Percentiles rank a stretch among this genome's conserved stretches.
Conservation (phyloP, 2,888 invertebrate species). For the Drosophila maculinotata region DNA sequence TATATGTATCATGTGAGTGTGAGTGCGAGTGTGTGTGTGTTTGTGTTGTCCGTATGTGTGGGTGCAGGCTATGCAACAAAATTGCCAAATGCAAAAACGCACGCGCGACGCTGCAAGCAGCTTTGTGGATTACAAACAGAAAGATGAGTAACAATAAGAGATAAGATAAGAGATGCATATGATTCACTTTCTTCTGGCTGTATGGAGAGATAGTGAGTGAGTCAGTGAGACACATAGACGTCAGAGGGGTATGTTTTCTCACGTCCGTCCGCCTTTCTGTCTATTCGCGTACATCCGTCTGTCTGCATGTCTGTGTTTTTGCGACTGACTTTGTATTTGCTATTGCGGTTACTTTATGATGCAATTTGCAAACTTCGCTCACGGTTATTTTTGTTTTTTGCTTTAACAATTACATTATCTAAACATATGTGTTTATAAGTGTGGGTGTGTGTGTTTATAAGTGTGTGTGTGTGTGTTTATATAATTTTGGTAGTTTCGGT, state of each 20-base stretch:
- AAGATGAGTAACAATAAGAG: constrained; percentile 15
- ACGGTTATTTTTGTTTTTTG: constrained; percentile 31
- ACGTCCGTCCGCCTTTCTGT: too few species aligned
- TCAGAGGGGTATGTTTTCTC: neutral
- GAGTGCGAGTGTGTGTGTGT: neutral
- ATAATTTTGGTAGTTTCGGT: constrained; percentile 38
- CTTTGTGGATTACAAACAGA: neutral
- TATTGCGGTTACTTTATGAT: constrained; percentile 30
- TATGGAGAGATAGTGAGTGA: constrained; percentile 12
- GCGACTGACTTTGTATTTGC: constrained; percentile 16
- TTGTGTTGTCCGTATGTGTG: too few species aligned
- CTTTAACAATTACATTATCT: constrained; percentile 61
- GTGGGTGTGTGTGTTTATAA: constrained; percentile 13
- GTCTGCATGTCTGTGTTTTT: neutral
- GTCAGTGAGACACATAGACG: neutral
- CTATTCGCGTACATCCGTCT: neutral
- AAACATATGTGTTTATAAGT: constrained; percentile 32
- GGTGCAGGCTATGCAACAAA: constrained; percentile 13
- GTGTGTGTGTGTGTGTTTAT: constrained; percentile 25
- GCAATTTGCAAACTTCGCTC: constrained; percentile 25
- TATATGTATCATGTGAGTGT: constrained; percentile 26
- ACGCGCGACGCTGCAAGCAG: constrained; percentile 16
- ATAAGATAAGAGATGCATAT: constrained; percentile 16
- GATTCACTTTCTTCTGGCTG: constrained; percentile 18
- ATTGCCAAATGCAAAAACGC: constrained; percentile 22